Conservation (phyloP, 2,888 invertebrate genomes). For the Ernsta delagoae region DNA sequence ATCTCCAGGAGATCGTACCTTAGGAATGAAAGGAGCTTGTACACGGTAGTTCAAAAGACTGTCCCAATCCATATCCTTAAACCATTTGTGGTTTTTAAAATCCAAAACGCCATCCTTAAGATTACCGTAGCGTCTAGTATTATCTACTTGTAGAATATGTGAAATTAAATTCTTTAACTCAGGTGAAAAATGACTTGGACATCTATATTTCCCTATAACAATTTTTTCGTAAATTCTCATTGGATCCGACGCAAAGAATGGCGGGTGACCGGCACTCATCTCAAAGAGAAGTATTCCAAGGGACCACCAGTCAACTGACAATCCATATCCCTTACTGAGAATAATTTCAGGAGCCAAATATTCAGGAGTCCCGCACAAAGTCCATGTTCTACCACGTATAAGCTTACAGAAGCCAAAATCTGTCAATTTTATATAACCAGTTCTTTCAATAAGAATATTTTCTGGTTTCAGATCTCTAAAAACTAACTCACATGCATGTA, state of each 20-base stretch:
- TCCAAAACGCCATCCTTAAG: conserved; percentile 94
- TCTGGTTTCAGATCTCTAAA: conserved; percentile 97
- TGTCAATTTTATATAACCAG: conserved; percentile 93
- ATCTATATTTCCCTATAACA: conserved; percentile 93
- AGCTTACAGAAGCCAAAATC: conserved; percentile 98
- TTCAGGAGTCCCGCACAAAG: conserved; percentile 98
- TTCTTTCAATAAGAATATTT: conserved; percentile 92
- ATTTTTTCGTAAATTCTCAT: conserved; percentile 98
- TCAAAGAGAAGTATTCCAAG: conserved; percentile 94
- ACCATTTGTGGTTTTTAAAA: conserved; percentile 97
- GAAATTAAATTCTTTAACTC: conserved; percentile 92
- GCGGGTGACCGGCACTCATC: conserved; percentile 96
- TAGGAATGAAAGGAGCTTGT: conserved; percentile 87
- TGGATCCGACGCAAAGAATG: conserved; percentile 96
- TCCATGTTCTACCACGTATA: conserved; percentile 92
- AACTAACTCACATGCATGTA: conserved; percentile 93
- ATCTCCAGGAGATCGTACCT: conserved; percentile 86
- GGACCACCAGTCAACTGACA: conserved; percentile 98
- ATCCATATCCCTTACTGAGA: conserved; percentile 95
- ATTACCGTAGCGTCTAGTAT: conserved; percentile 90
- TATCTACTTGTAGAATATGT: conserved; percentile 89
- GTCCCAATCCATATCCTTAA: conserved; percentile 94
- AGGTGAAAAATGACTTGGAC: conserved; percentile 91
- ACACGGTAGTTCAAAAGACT: conserved; percentile 91
- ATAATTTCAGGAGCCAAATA: conserved; percentile 98